These are phyloP conservation scores for Tenthredo mesomela DNA, from an alignment of 2,888 invertebrate species.

Conservation along the genomic window DNA sequence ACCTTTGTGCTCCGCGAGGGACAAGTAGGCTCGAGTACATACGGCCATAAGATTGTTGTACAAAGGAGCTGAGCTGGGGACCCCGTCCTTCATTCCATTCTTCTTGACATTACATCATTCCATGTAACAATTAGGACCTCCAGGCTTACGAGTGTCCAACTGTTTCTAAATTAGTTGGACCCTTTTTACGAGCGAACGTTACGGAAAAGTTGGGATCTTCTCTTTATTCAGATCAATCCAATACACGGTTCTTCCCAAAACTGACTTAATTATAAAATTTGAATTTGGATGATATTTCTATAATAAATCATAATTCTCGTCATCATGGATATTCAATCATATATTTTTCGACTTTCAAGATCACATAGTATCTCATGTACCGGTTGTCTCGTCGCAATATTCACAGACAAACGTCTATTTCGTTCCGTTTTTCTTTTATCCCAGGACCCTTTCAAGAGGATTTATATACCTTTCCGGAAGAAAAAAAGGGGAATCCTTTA, in stretches of 20 bases:
- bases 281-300: not conserved
- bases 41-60: slow-evolving; percentile 22
- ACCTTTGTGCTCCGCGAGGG: slow-evolving; percentile 5
- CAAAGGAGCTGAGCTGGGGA: slow-evolving; percentile 21
- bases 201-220: not conserved
- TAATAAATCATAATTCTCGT: not conserved
- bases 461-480: not conserved
- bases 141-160: slow-evolving; percentile 29
- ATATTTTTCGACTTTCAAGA: not conserved
- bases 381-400: not conserved
- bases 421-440: not conserved
- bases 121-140: slow-evolving; percentile 23
- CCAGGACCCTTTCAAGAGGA: not conserved
- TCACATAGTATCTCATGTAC: not conserved
- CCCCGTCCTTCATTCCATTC: slow-evolving; percentile 25
- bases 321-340: not conserved
- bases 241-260: not conserved
- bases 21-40: slow-evolving; percentile 36
- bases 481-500: not conserved
- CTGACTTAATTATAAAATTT: not conserved
- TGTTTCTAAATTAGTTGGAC: not conserved
- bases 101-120: slow-evolving; percentile 30
- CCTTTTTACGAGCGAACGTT: not conserved
- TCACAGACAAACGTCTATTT: not conserved
- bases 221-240: not conserved